Percentiles rank a stretch among this genome's conserved stretches.
Conservation (phyloP, 1,140 invertebrate genomes). For the Diprion similis region DNA sequence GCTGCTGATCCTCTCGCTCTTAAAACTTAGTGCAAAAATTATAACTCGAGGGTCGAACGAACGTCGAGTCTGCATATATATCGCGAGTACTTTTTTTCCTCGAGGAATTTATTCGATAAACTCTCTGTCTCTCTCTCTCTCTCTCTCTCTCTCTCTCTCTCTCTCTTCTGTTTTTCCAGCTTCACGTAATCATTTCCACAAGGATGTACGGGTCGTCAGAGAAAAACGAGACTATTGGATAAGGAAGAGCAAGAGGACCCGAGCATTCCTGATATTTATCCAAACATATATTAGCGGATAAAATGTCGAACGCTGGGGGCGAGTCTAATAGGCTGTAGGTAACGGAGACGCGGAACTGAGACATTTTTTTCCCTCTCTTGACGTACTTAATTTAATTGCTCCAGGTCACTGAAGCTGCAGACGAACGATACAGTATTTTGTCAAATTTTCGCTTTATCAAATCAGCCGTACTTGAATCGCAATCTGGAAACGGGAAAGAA, state of each 20-base stretch:
- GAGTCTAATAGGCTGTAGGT: background rate
- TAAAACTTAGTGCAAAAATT: no score
- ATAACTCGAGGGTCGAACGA: no score
- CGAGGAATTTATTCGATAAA: no score
- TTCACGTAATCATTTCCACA: background rate
- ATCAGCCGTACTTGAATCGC: no score
- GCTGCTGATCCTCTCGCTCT: no score
- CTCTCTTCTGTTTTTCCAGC: background rate
- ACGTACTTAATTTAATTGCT: background rate
- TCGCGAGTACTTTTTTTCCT: no score
- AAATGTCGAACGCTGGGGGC: background rate
- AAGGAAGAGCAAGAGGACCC: background rate
- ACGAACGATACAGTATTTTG: no score
- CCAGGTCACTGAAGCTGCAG: no score
- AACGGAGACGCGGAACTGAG: background rate
- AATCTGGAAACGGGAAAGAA: no score
- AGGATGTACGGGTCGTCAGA: background rate
- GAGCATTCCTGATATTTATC: background rate
- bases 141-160: background rate
- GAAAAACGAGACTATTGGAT: background rate
- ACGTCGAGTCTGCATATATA: no score
- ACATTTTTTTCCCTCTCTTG: background rate
- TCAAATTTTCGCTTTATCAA: no score
- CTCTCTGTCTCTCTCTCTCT: background rate
- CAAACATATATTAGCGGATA: background rate